Evolutionary conservation across 2,113 vertebrate genomes (phyloP), one percentile per base, ranked within the genome.

Genomic region (Oenanthe oenanthe): DNA sequence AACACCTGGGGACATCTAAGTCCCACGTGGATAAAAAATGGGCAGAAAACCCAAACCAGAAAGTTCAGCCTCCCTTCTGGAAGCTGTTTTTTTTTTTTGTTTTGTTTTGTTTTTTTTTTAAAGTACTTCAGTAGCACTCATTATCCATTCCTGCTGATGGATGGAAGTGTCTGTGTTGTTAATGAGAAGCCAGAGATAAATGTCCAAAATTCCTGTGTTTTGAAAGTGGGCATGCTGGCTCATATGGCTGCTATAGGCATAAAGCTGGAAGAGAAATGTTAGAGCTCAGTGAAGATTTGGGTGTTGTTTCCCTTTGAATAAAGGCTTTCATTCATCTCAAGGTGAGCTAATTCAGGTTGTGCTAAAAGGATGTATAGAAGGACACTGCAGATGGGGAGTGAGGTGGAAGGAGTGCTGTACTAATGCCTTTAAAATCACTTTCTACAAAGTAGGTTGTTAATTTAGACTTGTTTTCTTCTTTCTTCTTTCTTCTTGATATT

Each of bases 381-480:
- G 96, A 94, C 95, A 94, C 83, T 95, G 93, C 82, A 2, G 92
- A 61, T 86, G 85, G 63, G 83, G 85, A 54, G 40, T 40, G 72
- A 93, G 71, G 78, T 70, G 88, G 67, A 81, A 92, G 40, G 48
- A 95, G 34, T 71, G 72, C 60, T 94, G 67, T 74, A 71, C 56
- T 90, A 74, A 94, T 88, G 90, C 82, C 92, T 96, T 95, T 94
- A 92, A 93, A 96, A 95, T 95, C 75, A 94, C 95, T 95, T 97
- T 95, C 93, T 92, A 92, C 87, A 96, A 97, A 96, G 77, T 73
- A 83, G 67, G 60, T 84, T 97, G 89, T 95, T 97, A 88, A 97
- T 96, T 98, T 95, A 92, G 88, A 74, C 97, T 91, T 86, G 89
- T 96, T 95, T 93, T 70, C 85, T 88, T 86, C 72, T 51, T 81